These are phyloP conservation scores for Pangasius djambal DNA, from an alignment of 2,797 vertebrate genomes.

Conservation along the genomic window DNA sequence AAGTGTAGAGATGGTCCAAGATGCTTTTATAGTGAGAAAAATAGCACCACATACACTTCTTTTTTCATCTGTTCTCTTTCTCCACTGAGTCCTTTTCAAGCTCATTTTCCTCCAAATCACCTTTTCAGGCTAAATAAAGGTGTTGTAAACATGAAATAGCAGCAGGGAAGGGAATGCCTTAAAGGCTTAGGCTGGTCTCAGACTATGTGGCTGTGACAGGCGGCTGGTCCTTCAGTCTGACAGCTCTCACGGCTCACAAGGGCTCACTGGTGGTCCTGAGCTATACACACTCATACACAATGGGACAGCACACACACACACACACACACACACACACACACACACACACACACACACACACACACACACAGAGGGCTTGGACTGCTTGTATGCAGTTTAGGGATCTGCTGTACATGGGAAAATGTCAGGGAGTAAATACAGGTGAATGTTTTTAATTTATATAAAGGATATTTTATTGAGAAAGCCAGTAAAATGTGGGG, in stretches of 20 bases:
- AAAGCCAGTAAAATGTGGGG: not conserved
- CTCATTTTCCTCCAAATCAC: constrained; percentile 57
- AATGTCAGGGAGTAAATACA: not conserved
- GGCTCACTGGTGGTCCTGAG: constrained; percentile 70
- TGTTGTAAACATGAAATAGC: constrained; percentile 76
- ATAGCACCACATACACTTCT: constrained; percentile 53
- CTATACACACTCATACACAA: constrained; percentile 41
- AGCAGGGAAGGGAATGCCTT: constrained; percentile 73
- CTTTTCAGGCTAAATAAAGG: constrained; percentile 78
- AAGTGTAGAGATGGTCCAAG: constrained; percentile 66
- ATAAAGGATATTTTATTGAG: not conserved
- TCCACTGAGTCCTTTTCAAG: constrained; percentile 35
- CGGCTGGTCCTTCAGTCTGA: constrained; percentile 72
- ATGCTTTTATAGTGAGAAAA: constrained; percentile 65
- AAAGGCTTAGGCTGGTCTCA: constrained; percentile 71
- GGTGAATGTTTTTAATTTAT: not conserved
- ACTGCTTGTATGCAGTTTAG: constrained; percentile 4
- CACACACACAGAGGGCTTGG: constrained; percentile 51
- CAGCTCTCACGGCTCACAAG: constrained; percentile 69
- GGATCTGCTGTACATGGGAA: constrained; percentile 10
- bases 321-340: constrained; percentile 31
- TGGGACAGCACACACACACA: constrained; percentile 40
- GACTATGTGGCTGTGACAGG: constrained; percentile 66
- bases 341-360: constrained; percentile 55
- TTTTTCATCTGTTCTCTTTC: constrained; percentile 11